phyloP scores from a whole-genome alignment of 2,113 vertebrate genomes.

The Ancistrus triradiatus region DNA sequence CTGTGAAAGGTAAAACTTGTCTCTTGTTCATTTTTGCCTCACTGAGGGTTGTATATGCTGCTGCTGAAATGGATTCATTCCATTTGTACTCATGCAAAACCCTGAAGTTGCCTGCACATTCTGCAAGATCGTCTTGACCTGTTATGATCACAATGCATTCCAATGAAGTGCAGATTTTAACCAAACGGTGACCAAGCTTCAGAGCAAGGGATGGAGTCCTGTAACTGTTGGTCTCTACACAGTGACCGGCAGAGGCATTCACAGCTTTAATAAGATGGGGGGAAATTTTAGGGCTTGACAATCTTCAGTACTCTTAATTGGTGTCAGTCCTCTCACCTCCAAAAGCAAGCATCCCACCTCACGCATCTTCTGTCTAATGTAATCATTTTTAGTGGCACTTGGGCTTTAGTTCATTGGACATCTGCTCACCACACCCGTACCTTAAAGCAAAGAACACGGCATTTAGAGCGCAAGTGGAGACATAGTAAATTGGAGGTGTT shows the following conservation, averaged over 20 bases:
- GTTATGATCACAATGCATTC: constrained; percentile 40
- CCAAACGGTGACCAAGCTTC: constrained; percentile 46
- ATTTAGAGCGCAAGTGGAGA: too few relatives aligned
- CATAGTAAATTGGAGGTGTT: too few relatives aligned
- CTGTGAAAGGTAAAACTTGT: constrained; percentile 40
- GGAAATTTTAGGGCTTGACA: constrained; percentile 38
- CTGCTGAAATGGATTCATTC: constrained; percentile 30
- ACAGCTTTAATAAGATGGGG: constrained; percentile 26
- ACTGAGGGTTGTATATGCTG: constrained; percentile 18
- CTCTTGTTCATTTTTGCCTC: constrained; percentile 44
- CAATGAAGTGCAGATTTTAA: constrained; percentile 43
- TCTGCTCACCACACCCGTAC: too few relatives aligned
- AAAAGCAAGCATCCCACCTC: too few relatives aligned
- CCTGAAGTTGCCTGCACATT: constrained; percentile 22
- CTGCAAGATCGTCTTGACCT: constrained; percentile 30
- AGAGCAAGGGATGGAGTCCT: constrained; percentile 40
- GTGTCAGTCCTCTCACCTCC: neutral
- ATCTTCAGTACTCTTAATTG: constrained; percentile 18
- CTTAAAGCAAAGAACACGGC: too few relatives aligned
- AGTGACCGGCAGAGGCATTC: constrained; percentile 34
- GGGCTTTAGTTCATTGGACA: neutral
- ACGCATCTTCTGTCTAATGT: neutral
- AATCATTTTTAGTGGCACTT: neutral
- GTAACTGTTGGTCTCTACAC: constrained; percentile 38
- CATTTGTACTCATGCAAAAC: constrained; percentile 17